Conservation (phyloP, 2,888 invertebrate genomes). For the Agonopterix arenella region DNA sequence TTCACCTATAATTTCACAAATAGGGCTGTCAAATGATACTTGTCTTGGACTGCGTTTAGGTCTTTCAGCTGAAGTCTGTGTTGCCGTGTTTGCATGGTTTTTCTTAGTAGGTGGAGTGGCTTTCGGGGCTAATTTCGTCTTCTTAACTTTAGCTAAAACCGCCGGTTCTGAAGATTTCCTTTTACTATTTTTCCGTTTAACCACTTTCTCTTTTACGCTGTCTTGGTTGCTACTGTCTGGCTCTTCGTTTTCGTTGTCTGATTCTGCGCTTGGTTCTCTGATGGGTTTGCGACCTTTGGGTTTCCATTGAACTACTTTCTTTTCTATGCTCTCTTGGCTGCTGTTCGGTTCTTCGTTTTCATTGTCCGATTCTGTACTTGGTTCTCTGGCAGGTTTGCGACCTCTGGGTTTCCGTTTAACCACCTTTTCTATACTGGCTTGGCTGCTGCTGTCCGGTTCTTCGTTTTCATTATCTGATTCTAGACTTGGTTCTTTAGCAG, state of each 20-base stretch:
- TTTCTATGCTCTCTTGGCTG: slow-evolving; percentile 2
- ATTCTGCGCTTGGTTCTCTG: slow-evolving; percentile 14
- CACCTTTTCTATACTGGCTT: slow-evolving; percentile 9
- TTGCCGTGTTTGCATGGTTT: slow-evolving; percentile 55
- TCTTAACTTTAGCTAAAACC: slow-evolving; percentile 46
- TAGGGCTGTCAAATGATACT: slow-evolving; percentile 60
- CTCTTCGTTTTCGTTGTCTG: slow-evolving; percentile 43
- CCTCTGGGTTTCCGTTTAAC: slow-evolving; percentile 19
- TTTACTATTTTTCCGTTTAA: slow-evolving; percentile 31
- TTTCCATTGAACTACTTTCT: slow-evolving; percentile 18
- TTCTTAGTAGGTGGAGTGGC: slow-evolving; percentile 58
- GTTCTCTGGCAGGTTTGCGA: slow-evolving; percentile 12
- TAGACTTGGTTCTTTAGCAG: slow-evolving; percentile 7
- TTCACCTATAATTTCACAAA: slow-evolving; percentile 45
- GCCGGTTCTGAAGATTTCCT: slow-evolving; percentile 52
- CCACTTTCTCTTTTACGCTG: slow-evolving; percentile 19
- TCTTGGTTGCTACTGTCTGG: slow-evolving; percentile 21
- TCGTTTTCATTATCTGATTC: slow-evolving; percentile 40
- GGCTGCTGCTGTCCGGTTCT: slow-evolving; percentile 23
- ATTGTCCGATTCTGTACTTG: slow-evolving; percentile 20
- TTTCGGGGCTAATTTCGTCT: slow-evolving; percentile 44
- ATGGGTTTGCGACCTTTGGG: slow-evolving; percentile 24
- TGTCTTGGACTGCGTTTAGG: slow-evolving; percentile 40
- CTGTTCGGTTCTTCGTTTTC: slow-evolving; percentile 43
- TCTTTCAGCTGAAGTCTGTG: slow-evolving; percentile 56